Evolutionary conservation across 2,797 vertebrate species (phyloP).

Genomic region (Peromyscus eremicus): DNA sequence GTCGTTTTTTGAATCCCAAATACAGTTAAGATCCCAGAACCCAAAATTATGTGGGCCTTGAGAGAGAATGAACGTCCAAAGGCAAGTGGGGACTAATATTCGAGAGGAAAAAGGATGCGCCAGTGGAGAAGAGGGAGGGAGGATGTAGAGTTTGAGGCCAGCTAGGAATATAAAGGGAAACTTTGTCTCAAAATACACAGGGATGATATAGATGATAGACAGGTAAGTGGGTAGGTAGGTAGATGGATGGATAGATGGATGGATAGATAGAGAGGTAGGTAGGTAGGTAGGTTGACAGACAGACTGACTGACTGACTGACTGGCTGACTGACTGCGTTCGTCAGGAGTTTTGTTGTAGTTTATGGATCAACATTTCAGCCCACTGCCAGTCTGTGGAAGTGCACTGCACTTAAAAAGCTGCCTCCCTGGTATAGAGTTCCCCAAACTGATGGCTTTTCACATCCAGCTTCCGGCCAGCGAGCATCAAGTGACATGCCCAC

Average conservation of each 20-base stretch:
- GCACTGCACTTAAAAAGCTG: not conserved
- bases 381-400: not conserved
- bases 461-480: not conserved
- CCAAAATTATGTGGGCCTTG: not conserved
- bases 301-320: not conserved
- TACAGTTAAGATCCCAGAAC: too few species aligned
- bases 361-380: slow-evolving; percentile 1
- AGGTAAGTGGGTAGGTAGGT: not conserved
- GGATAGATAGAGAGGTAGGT: not conserved
- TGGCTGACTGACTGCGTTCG: not conserved
- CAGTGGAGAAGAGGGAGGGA: not conserved
- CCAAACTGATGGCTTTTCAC: not conserved
- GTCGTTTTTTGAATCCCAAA: not conserved
- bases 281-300: not conserved
- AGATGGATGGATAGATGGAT: too few species aligned
- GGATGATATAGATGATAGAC: too few species aligned
- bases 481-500: not conserved
- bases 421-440: not conserved
- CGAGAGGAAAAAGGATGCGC: not conserved
- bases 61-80: not conserved
- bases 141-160: not conserved
- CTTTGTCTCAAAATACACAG: not conserved
- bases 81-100: not conserved
- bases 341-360: not conserved
- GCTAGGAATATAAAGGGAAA: not conserved